These are phyloP conservation scores for Mesorhabditis sp. DNA, from an alignment of 2,888 invertebrate genomes.

Conservation along the genomic window DNA sequence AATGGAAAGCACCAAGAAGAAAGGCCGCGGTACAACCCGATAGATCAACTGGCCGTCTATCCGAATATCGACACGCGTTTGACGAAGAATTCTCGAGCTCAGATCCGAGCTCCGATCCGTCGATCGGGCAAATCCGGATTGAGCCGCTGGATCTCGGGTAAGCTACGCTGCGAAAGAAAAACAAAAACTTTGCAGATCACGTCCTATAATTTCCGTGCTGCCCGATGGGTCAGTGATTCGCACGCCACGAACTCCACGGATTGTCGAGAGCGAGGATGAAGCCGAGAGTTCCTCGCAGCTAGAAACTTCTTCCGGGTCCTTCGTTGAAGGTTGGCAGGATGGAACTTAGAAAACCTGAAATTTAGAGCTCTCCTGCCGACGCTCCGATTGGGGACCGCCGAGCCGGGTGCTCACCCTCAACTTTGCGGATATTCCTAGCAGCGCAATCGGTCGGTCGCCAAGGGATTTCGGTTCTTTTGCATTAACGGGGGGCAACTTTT, in stretches of 20 bases:
- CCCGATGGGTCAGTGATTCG: too few relatives aligned
- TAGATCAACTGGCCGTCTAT: background rate
- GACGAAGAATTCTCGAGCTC: constrained; percentile 5
- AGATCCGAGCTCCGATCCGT: constrained; percentile 1
- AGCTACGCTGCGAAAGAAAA: too few relatives aligned
- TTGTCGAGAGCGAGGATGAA: too few relatives aligned
- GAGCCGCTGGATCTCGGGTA: background rate
- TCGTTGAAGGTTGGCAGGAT: too few relatives aligned
- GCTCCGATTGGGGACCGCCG: background rate
- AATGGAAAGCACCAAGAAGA: background rate
- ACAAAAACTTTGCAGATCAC: too few relatives aligned
- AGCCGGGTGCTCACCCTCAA: background rate
- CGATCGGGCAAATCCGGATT: background rate
- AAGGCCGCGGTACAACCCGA: background rate
- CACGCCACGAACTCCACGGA: too few relatives aligned
- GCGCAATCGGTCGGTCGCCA: background rate
- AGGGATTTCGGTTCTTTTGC: too few relatives aligned
- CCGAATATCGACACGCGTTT: background rate
- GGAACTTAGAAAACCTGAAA: too few relatives aligned
- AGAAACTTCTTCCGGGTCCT: too few relatives aligned
- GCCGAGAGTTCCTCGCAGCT: too few relatives aligned
- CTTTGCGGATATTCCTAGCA: background rate
- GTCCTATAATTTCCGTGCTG: too few relatives aligned
- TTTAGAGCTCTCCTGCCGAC: background rate
- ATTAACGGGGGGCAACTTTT: too few relatives aligned